Conservation (phyloP, 2,888 invertebrate genomes). For the Entomobrya proxima region DNA sequence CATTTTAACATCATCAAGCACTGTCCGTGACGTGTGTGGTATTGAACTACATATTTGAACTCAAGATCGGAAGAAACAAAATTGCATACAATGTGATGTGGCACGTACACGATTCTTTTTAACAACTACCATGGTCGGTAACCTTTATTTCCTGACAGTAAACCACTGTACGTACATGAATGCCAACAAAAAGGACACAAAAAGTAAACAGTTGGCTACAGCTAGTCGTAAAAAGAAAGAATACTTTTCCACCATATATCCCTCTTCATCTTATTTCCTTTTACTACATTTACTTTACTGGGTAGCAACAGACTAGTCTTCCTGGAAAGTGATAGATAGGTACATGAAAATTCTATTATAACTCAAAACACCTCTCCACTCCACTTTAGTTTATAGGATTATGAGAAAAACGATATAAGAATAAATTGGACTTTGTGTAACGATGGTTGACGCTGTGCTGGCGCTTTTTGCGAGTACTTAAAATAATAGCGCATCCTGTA, state of each 20-base stretch:
- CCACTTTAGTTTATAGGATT: constrained; percentile 1
- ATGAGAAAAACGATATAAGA: not conserved
- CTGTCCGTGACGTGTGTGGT: constrained; percentile 14
- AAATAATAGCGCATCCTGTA: too few species aligned
- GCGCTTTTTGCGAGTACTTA: too few species aligned
- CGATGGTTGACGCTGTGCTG: too few species aligned
- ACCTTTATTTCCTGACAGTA: not conserved
- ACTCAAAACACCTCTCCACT: not conserved
- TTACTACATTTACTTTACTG: too few species aligned
- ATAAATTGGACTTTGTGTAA: constrained; percentile 29
- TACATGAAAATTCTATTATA: not conserved
- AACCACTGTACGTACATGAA: too few species aligned
- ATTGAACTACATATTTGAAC: constrained; percentile 30
- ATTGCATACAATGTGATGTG: not conserved
- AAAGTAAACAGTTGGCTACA: too few species aligned
- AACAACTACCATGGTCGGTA: not conserved
- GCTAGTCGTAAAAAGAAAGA: too few species aligned
- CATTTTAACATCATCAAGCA: not conserved
- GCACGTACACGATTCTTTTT: not conserved
- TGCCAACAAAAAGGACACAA: too few species aligned
- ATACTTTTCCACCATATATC: too few species aligned
- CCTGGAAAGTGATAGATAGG: too few species aligned
- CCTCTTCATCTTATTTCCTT: too few species aligned
- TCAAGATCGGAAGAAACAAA: constrained; percentile 1
- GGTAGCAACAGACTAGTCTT: too few species aligned